phyloP scores from a whole-genome alignment of 1,140 invertebrate genomes.

The Halictus rubicundus region DNA sequence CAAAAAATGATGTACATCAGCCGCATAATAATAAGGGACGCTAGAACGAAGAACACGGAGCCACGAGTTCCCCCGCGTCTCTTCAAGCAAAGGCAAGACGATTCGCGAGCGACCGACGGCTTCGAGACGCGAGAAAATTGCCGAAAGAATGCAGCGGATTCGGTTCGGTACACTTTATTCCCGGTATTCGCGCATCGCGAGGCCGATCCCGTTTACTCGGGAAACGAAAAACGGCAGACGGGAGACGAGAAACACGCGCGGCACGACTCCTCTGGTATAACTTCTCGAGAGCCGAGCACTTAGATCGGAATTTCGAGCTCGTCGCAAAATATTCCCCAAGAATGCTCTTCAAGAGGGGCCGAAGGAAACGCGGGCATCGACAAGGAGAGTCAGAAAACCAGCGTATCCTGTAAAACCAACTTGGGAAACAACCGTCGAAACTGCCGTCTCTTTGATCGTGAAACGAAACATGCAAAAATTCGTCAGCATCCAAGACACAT shows the following conservation, averaged over 20 bases:
- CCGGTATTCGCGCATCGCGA: not conserved
- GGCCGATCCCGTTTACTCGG: not conserved
- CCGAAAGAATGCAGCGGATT: not conserved
- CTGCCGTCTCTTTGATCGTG: too few species aligned
- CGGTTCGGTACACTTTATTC: constrained; percentile 7
- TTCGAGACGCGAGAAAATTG: not conserved
- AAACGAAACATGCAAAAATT: too few species aligned
- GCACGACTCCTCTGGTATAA: not conserved
- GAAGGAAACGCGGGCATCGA: not conserved
- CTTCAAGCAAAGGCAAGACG: too few species aligned
- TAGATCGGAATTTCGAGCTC: not conserved
- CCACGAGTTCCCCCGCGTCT: too few species aligned
- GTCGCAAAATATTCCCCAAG: not conserved
- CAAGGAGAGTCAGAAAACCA: too few species aligned
- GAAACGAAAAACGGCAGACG: not conserved
- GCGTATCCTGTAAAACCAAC: too few species aligned
- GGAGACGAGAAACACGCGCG: not conserved
- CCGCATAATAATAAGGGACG: too few species aligned
- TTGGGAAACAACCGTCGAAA: too few species aligned
- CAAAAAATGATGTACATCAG: too few species aligned
- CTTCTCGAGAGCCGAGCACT: not conserved
- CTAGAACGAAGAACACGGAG: too few species aligned
- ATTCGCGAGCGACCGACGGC: not conserved
- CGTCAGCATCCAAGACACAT: too few species aligned
- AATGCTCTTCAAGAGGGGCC: not conserved